Evolutionary conservation across 2,113 vertebrate genomes (phyloP), one percentile per base, ranked within the genome.

Genomic region (Scopus umbretta): DNA sequence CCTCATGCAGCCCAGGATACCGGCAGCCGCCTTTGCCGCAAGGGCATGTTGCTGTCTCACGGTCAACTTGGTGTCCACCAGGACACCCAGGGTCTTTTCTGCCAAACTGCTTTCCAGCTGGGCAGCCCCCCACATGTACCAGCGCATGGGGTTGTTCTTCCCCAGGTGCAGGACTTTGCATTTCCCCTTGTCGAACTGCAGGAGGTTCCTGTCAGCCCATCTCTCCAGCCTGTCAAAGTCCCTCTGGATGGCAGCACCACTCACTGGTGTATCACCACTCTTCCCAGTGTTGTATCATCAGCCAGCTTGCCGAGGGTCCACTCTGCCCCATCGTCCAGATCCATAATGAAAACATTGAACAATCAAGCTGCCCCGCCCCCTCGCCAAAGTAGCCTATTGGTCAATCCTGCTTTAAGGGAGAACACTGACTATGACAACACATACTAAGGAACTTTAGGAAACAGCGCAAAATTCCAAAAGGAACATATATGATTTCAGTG

Each of bases 101-200:
- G 26, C 2, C 43, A 42, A 61, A 67, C 25, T 55, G 40, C 50
- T 50, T 70, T 47, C 62, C 86, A 83, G 40, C 25, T 27, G 16
- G 32, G n/a, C 55, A 70, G 43, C 23, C 13, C 27, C 4, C 9
- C 0, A 0, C 25, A 59, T 5, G 26, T 11, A 22, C 10, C 7
- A 6, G 25, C 34, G 14, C 29, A 4, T 9, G 61, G 23, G n/a
- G 14, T 7, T 26, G 19, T 47, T 56, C 63, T 16, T 80, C 26
- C 47, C 34, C 38, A 13, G 16, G 11, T 4, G 32, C 61, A 71
- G 62, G 32, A 53, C 56, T 49, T 13, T 16, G 40, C 32, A 29
- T 16, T 43, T 61, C 9, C 38, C 49, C 20, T 16, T 43, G 8
- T 4, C 45, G 18, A 65, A 58, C 27, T 25, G 26, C 15, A 2